Conservation (phyloP, 1,140 invertebrate species). For the Globodera rostochiensis region DNA sequence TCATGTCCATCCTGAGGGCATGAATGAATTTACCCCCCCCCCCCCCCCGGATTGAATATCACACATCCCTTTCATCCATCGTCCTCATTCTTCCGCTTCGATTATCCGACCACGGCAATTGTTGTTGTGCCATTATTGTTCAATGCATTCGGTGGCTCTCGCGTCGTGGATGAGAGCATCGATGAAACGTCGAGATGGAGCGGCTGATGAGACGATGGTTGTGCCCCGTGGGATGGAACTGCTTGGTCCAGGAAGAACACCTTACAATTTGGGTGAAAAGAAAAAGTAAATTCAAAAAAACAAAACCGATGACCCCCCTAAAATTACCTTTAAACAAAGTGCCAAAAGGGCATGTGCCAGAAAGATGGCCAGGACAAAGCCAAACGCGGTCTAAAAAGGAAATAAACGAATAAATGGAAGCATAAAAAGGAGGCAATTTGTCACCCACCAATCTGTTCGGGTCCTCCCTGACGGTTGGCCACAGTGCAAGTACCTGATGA, state of each 20-base stretch:
- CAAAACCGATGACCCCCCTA: neutral
- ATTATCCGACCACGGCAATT: neutral
- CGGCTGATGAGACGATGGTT: neutral
- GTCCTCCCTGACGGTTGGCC: constrained; percentile 76
- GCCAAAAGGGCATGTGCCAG: constrained; percentile 42
- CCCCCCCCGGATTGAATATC: neutral
- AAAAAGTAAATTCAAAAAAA: constrained; percentile 19
- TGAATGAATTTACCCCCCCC: neutral
- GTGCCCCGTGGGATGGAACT: neutral
- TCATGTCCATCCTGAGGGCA: no score
- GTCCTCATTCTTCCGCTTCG: neutral
- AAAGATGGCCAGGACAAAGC: constrained; percentile 44
- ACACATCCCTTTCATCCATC: neutral
- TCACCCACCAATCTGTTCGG: constrained; percentile 56
- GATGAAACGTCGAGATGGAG: neutral
- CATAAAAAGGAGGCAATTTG: neutral
- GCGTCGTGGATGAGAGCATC: neutral
- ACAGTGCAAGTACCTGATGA: constrained; percentile 72
- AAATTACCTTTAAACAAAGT: constrained; percentile 44
- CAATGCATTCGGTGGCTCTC: neutral
- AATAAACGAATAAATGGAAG: no score
- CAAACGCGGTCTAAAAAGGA: constrained; percentile 34
- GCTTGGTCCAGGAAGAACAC: constrained; percentile 24
- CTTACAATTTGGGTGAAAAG: neutral
- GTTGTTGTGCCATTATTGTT: neutral